Evolutionary conservation across 2,888 invertebrate species (phyloP).

Genomic region (Parasteatoda lunata): DNA sequence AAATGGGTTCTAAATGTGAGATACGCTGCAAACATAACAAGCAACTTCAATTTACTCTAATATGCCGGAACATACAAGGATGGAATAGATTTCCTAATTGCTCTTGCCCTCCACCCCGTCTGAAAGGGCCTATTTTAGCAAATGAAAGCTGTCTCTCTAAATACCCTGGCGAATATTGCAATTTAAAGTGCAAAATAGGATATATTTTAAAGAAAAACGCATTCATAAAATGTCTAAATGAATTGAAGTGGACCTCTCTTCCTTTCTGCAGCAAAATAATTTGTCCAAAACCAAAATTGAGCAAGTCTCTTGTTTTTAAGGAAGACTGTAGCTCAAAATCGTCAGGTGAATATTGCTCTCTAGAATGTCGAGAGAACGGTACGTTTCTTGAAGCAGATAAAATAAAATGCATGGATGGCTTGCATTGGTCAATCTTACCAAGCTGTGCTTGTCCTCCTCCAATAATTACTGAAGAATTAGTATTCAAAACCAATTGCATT

Average conservation of each 20-base stretch:
- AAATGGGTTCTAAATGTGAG: neutral
- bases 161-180: neutral
- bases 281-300: conserved; percentile 13
- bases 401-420: conserved; percentile 14
- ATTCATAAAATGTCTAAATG: neutral
- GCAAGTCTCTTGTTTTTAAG: neutral
- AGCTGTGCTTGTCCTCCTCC: conserved; percentile 16
- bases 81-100: conserved; percentile 13
- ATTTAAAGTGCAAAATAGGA: neutral
- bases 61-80: neutral
- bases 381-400: neutral
- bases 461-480: neutral
- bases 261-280: neutral
- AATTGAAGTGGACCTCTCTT: neutral
- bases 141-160: conserved; percentile 7
- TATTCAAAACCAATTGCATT: neutral
- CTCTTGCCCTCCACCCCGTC: neutral
- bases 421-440: conserved; percentile 9
- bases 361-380: conserved; percentile 25
- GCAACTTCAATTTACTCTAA: neutral
- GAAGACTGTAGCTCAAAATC: conserved; percentile 15
- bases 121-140: neutral
- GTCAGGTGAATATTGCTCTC: neutral
- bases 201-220: neutral
- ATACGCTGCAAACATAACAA: neutral